Percentiles rank a stretch among this genome's conserved stretches.
Conservation (phyloP, 2,113 vertebrate species). For the Nettapus auritus region DNA sequence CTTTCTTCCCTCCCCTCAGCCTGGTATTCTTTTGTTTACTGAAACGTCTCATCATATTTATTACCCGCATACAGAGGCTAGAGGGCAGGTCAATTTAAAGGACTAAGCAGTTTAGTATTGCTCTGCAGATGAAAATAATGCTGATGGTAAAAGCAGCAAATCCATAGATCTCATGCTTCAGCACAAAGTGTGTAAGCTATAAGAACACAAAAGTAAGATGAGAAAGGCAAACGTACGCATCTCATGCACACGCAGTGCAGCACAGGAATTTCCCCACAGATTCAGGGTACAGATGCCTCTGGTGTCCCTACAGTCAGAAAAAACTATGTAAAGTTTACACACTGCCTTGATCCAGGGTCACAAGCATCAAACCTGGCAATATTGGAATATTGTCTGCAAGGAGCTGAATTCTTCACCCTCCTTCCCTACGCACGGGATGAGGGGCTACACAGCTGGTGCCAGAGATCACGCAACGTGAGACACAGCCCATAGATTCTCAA, state of each 20-base stretch:
- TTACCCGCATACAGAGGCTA: background rate
- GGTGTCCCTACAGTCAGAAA: background rate
- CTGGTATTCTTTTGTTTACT: background rate
- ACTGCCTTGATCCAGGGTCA: background rate
- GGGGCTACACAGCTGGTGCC: background rate
- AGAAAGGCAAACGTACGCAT: background rate
- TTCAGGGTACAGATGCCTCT: background rate
- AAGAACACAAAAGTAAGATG: background rate
- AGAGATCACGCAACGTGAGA: background rate
- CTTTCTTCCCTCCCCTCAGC: background rate
- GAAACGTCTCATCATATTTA: conserved; percentile 7
- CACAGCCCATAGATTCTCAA: background rate
- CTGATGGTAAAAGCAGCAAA: background rate
- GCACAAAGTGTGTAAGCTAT: accelerated
- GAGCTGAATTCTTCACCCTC: background rate
- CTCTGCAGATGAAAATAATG: background rate
- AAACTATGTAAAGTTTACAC: background rate
- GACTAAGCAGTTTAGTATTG: background rate
- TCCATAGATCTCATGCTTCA: background rate
- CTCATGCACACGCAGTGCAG: background rate
- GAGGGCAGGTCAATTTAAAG: conserved; percentile 37
- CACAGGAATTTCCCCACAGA: background rate
- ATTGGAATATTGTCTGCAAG: background rate
- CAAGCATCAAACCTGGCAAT: background rate
- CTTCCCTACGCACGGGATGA: background rate